Conservation (phyloP, 2,113 vertebrate species). For the Ginglymostoma cirratum region DNA sequence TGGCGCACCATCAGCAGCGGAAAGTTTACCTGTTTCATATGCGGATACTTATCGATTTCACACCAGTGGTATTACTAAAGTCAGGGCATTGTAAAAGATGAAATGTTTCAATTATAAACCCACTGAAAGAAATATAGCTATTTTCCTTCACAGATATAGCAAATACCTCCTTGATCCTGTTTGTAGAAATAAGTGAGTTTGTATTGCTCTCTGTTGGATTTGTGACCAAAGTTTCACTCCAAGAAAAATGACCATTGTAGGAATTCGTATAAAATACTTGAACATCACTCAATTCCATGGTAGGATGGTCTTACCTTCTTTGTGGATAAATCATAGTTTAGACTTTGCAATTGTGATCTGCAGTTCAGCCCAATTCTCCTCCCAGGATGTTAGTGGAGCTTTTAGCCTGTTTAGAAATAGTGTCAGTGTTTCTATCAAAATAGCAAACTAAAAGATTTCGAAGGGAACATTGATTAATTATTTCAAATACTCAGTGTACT, state of each 20-base stretch:
- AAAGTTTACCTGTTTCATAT: neutral
- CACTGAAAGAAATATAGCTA: neutral
- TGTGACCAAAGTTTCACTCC: neutral
- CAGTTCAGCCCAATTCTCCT: neutral
- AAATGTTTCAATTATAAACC: neutral
- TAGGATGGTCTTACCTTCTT: neutral
- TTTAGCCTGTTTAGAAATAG: neutral
- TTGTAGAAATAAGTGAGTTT: neutral
- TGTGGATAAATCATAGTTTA: neutral
- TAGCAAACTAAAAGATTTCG: neutral
- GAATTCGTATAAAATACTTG: neutral
- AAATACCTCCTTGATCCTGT: neutral
- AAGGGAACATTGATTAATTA: neutral
- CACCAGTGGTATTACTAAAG: neutral
- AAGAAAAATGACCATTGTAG: neutral
- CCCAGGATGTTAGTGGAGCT: neutral
- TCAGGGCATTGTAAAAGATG: neutral
- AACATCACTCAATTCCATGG: neutral
- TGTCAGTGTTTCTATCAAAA: neutral
- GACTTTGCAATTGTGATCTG: neutral
- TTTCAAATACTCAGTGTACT: neutral
- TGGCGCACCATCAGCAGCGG: neutral
- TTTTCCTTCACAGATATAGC: neutral
- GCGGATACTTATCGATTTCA: neutral
- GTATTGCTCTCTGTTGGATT: neutral